phyloP scores from a whole-genome alignment of 2,113 vertebrate genomes.

The Urocitellus parryii region DNA sequence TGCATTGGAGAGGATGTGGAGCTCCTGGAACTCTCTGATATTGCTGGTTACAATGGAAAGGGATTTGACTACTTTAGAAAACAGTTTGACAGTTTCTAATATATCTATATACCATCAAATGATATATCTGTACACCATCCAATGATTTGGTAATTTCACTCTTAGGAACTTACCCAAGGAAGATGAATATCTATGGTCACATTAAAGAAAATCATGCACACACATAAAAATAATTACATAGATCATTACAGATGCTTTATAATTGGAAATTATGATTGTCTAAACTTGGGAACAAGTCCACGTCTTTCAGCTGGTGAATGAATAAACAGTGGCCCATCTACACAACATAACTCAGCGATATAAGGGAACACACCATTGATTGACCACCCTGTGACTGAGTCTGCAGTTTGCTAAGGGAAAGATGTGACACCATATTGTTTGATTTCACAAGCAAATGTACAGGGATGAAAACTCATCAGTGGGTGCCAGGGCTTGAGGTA shows the following conservation, averaged over 20 bases:
- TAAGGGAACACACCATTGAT: neutral
- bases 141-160: neutral
- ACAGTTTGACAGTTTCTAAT: neutral
- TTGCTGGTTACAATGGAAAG: neutral
- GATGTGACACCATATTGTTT: neutral
- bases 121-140: neutral
- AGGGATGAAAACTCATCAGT: neutral
- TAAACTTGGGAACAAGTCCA: neutral
- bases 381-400: neutral
- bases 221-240: neutral
- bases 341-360: neutral
- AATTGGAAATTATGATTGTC: neutral
- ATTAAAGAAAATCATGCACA: neutral
- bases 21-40: neutral
- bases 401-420: neutral
- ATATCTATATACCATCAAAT: neutral
- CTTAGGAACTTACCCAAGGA: neutral
- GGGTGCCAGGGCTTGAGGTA: neutral
- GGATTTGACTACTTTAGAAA: neutral
- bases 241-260: neutral
- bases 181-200: neutral
- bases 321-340: neutral
- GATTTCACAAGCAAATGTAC: neutral
- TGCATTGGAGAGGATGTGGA: neutral
- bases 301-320: neutral